phyloP scores from a whole-genome alignment of 1,140 invertebrate genomes.

The Mamestra configurata region DNA sequence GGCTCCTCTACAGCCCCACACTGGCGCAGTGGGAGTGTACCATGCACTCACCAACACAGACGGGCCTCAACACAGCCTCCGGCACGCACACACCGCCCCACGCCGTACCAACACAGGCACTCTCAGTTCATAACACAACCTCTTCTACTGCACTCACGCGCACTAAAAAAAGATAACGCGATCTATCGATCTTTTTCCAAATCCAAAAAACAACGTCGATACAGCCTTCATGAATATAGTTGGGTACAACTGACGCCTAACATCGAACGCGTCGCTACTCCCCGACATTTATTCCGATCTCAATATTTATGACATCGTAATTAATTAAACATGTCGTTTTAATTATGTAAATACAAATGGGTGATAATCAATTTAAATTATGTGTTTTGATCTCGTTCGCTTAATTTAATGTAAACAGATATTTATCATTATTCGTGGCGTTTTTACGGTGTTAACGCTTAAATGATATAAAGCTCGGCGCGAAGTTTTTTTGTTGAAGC shows the following conservation, averaged over 20 bases:
- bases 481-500: conserved; percentile 63
- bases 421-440: conserved; percentile 77
- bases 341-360: conserved; percentile 85
- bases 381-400: conserved; percentile 74
- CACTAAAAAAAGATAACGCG: conserved; percentile 86
- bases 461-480: conserved; percentile 62
- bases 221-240: conserved; percentile 81
- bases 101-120: conserved; percentile 82
- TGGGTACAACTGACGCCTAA: conserved; percentile 78
- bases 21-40: conserved; percentile 78
- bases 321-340: conserved; percentile 85
- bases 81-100: conserved; percentile 75
- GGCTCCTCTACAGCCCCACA: conserved; percentile 72
- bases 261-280: conserved; percentile 74
- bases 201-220: conserved; percentile 78
- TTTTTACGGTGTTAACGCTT: conserved; percentile 79
- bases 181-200: conserved; percentile 86
- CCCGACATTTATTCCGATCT: conserved; percentile 70
- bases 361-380: conserved; percentile 84
- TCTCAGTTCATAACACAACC: conserved; percentile 85
- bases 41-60: conserved; percentile 83
- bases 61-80: conserved; percentile 74
- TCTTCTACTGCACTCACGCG: conserved; percentile 87
- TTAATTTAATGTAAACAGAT: conserved; percentile 85
- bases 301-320: conserved; percentile 82